Percentiles rank a stretch among this genome's conserved stretches.
These are phyloP conservation scores for Oplegnathus fasciatus DNA, from an alignment of 2,113 vertebrate genomes.

Conservation along the genomic window DNA sequence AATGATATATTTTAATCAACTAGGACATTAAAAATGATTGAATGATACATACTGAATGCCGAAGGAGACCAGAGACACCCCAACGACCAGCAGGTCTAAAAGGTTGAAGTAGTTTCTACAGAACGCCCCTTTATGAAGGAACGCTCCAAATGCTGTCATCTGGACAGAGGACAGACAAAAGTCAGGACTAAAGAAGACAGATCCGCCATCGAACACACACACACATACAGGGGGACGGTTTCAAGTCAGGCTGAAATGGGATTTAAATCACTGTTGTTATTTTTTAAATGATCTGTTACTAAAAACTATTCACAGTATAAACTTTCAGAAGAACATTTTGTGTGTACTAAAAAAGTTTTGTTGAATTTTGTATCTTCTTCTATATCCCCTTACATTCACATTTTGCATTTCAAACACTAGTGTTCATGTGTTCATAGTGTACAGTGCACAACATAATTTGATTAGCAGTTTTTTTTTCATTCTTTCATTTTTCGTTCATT, in stretches of 20 bases:
- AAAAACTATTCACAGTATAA: background rate
- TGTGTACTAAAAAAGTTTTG: background rate
- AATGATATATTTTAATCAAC: background rate
- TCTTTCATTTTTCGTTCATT: too few relatives aligned
- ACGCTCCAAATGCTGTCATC: constrained; percentile 98
- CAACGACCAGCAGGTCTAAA: constrained; percentile 97
- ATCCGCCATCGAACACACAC: background rate
- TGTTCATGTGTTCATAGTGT: too few relatives aligned
- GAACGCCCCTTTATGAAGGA: constrained; percentile 98
- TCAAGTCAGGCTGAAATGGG: background rate
- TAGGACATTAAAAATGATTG: background rate
- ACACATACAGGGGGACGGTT: background rate
- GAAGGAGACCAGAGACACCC: constrained; percentile 97
- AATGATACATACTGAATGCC: constrained; percentile 94
- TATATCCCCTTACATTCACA: background rate
- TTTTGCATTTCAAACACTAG: background rate
- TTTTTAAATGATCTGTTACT: background rate
- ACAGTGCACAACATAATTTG: background rate
- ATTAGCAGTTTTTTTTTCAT: background rate
- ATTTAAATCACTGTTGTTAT: background rate
- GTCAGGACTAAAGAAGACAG: constrained; percentile 29
- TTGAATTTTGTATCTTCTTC: background rate
- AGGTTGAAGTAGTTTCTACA: constrained; percentile 99
- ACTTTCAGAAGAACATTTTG: background rate
- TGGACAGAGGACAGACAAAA: constrained; percentile 70